Percentiles rank a stretch among this genome's conserved stretches.
phyloP scores from a whole-genome alignment of 2,113 vertebrate species.

The Tauraco erythrolophus region DNA sequence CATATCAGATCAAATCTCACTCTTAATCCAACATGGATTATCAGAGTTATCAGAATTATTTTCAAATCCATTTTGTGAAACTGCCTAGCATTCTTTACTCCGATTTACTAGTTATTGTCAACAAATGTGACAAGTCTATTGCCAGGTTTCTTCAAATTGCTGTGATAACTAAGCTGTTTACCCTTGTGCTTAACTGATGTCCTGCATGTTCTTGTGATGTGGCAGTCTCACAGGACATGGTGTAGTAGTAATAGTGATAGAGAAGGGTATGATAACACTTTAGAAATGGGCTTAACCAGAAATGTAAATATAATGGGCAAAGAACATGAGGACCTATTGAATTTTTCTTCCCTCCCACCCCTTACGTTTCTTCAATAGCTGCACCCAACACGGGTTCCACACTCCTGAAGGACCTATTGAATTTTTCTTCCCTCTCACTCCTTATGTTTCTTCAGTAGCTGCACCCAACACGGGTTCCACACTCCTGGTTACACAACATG shows the following conservation, averaged over 20 bases:
- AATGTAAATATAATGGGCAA: background rate
- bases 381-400: background rate
- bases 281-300: background rate
- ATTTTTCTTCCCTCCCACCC: background rate
- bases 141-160: background rate
- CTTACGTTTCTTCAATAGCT: background rate
- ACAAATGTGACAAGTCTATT: background rate
- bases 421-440: background rate
- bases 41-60: background rate
- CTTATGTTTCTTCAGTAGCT: background rate
- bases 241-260: background rate
- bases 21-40: background rate
- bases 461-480: background rate
- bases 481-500: accelerated
- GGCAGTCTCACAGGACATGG: background rate
- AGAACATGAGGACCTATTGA: background rate
- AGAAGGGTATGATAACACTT: background rate
- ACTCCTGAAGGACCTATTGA: background rate
- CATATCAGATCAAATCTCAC: background rate
- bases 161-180: background rate
- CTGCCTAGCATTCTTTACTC: background rate
- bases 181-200: background rate
- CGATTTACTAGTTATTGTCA: background rate
- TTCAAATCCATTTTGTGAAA: background rate
- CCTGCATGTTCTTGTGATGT: background rate